A percentile compares a stretch with the other conserved stretches of the same genome.
Evolutionary conservation across 2,797 vertebrate species (phyloP).

Genomic region (Percopsis omiscomaycus): DNA sequence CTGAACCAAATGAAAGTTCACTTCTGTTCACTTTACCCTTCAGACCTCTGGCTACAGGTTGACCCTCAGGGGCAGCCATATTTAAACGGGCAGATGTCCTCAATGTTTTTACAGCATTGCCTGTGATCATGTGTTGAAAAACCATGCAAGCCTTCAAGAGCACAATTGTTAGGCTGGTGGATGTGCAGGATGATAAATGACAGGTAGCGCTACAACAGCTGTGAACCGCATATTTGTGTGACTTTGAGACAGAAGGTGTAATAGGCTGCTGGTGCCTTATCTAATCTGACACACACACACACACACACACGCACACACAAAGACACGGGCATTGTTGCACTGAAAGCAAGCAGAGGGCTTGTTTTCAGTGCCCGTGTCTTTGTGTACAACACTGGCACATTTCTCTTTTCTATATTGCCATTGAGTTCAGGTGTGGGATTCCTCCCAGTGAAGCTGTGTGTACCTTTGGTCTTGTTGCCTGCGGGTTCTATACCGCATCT

Average conservation of each 20-base stretch:
- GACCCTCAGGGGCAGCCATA: not conserved
- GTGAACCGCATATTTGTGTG: not conserved
- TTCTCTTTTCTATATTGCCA: not conserved
- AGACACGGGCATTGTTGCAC: not conserved
- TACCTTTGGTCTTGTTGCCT: conserved; percentile 10
- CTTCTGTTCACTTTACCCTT: conserved; percentile 13
- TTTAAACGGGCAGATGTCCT: not conserved
- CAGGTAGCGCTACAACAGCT: not conserved
- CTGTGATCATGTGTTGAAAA: not conserved
- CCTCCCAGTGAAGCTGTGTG: conserved; percentile 28
- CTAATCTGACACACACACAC: conserved; percentile 3
- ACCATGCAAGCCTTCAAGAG: not conserved
- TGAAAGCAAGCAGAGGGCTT: not conserved
- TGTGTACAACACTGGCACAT: conserved; percentile 7
- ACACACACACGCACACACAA: conserved; percentile 4
- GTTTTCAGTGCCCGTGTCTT: not conserved
- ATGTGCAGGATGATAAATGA: not conserved
- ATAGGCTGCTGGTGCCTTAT: not conserved
- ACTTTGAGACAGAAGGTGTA: not conserved
- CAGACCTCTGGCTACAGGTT: not conserved
- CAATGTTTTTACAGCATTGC: not conserved
- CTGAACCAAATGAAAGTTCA: conserved; percentile 5
- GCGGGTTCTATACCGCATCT: conserved; percentile 7
- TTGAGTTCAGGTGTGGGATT: conserved; percentile 38
- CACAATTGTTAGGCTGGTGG: not conserved